Evolutionary conservation across 2,797 vertebrate genomes (phyloP).

Genomic region (Malacoctenus gilli): DNA sequence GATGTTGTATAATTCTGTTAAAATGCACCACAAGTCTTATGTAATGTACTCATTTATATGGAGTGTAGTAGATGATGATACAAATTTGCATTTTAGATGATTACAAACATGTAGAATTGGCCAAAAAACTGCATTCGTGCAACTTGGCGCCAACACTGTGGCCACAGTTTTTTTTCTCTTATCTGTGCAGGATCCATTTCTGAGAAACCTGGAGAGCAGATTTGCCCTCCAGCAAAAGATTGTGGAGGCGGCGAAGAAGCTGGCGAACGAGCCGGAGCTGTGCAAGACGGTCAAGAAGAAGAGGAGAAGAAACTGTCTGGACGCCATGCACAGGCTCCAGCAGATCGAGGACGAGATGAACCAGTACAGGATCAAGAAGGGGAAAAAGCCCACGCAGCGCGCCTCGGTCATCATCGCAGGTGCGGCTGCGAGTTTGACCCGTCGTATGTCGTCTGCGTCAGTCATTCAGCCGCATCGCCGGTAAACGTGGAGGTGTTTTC

Average conservation of each 20-base stretch:
- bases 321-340: constrained; percentile 92
- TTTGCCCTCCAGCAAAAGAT: constrained; percentile 97
- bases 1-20: too few species aligned
- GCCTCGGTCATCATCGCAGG: constrained; percentile 87
- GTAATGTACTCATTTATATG: too few species aligned
- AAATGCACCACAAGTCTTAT: too few species aligned
- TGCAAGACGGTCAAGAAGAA: constrained; percentile 96
- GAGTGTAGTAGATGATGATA: too few species aligned
- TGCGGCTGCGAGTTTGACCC: constrained; percentile 49
- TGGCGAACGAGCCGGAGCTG: constrained; percentile 90
- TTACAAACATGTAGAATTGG: too few species aligned
- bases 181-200: constrained; percentile 86
- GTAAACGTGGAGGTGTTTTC: constrained; percentile 11
- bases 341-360: constrained; percentile 97
- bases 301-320: constrained; percentile 91
- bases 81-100: too few species aligned
- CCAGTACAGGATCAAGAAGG: constrained; percentile 91
- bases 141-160: too few species aligned
- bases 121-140: too few species aligned
- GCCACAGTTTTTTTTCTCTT: too few species aligned
- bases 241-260: constrained; percentile 95
- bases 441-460: neutral
- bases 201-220: constrained; percentile 94
- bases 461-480: neutral
- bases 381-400: constrained; percentile 91